phyloP scores from a whole-genome alignment of 2,888 invertebrate genomes.

The Pachydiplax longipennis region DNA sequence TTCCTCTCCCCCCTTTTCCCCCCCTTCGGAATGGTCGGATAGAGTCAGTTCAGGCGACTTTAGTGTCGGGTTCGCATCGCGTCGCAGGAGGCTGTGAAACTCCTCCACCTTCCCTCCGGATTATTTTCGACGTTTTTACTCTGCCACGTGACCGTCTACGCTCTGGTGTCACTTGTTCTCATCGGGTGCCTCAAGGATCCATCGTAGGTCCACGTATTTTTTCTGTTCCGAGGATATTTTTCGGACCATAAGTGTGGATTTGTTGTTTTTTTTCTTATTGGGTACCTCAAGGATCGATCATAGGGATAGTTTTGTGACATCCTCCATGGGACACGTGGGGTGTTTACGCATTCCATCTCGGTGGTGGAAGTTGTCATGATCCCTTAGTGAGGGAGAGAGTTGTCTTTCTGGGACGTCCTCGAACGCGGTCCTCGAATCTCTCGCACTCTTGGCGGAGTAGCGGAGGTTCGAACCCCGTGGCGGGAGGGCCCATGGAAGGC shows the following conservation, averaged over 20 bases:
- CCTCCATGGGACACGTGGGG: not conserved
- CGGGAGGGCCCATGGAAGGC: slow-evolving; percentile 22
- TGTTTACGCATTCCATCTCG: not conserved
- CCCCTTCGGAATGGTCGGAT: not conserved
- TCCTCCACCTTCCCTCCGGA: not conserved
- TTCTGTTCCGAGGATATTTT: not conserved
- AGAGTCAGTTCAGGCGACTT: slow-evolving; percentile 9
- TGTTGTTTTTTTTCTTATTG: too few relatives aligned
- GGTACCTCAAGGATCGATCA: too few relatives aligned
- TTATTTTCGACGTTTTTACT: not conserved
- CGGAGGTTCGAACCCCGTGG: not conserved
- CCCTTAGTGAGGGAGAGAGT: too few relatives aligned
- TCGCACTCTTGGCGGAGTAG: too few relatives aligned
- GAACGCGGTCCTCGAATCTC: too few relatives aligned
- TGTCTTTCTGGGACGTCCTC: too few relatives aligned
- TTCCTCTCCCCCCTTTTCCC: not conserved
- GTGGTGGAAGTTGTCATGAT: not conserved
- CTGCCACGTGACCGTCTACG: not conserved
- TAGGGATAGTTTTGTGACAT: too few relatives aligned
- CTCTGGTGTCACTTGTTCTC: not conserved
- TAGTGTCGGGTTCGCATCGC: not conserved
- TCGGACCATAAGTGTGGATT: not conserved
- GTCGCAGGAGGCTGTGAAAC: not conserved
- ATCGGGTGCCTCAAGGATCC: not conserved
- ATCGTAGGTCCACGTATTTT: not conserved